These are phyloP conservation scores for Macrophya alboannulata DNA, from an alignment of 2,888 invertebrate genomes.

Conservation along the genomic window DNA sequence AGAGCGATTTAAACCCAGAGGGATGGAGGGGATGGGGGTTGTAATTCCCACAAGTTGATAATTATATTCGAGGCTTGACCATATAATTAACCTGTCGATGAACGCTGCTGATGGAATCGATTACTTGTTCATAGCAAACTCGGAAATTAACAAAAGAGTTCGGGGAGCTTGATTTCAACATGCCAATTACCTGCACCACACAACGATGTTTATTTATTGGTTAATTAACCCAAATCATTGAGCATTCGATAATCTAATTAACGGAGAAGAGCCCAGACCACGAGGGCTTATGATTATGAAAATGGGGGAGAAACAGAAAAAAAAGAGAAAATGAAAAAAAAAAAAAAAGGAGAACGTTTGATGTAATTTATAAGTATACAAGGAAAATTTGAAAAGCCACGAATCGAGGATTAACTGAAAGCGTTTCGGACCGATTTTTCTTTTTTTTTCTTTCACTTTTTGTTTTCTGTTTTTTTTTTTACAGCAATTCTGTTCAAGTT, in stretches of 20 bases:
- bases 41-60: background rate
- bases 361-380: background rate
- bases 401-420: background rate
- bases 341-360: background rate
- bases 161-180: background rate
- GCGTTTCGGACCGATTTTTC: slow-evolving; percentile 2
- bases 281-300: background rate
- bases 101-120: background rate
- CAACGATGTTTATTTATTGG: slow-evolving; percentile 8
- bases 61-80: slow-evolving; percentile 10
- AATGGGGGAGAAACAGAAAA: background rate
- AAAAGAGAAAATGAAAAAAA: background rate
- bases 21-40: background rate
- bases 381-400: background rate
- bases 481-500: background rate
- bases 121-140: background rate
- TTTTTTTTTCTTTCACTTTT: background rate
- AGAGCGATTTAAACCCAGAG: background rate
- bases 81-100: background rate
- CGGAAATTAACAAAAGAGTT: slow-evolving; percentile 23
- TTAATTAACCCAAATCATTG: slow-evolving; percentile 17
- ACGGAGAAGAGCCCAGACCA: background rate
- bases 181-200: slow-evolving; percentile 10
- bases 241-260: slow-evolving; percentile 7
- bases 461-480: background rate